These are phyloP conservation scores for Trematocara macrostoma DNA, from an alignment of 2,113 vertebrate species.

Conservation along the genomic window DNA sequence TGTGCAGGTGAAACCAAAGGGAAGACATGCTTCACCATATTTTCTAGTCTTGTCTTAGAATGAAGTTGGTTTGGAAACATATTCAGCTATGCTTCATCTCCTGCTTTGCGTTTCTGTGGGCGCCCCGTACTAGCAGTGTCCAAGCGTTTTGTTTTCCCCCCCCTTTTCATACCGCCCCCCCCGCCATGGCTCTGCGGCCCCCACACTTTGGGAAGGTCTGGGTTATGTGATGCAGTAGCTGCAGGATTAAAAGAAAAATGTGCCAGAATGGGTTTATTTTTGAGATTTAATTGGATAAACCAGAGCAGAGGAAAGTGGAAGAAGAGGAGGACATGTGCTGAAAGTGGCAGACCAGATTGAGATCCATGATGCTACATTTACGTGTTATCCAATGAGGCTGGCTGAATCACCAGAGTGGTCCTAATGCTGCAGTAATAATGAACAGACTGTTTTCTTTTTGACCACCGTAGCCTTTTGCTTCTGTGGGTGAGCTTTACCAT, in stretches of 20 bases:
- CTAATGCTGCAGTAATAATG: neutral
- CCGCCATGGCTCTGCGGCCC: fast-evolving
- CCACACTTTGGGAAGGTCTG: neutral
- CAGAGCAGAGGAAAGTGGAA: neutral
- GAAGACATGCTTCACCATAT: too few relatives aligned
- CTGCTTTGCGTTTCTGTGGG: too few relatives aligned
- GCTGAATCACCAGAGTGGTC: slow-evolving; percentile 24
- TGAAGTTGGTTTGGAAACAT: too few relatives aligned
- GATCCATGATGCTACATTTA: neutral
- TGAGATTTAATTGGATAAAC: neutral
- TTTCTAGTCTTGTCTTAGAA: too few relatives aligned
- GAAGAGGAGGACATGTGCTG: neutral
- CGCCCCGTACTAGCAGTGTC: neutral
- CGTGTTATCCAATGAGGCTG: neutral
- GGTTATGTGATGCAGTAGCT: neutral
- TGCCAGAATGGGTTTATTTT: neutral
- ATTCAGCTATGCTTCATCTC: too few relatives aligned
- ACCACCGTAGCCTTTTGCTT: neutral
- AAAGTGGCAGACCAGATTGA: slow-evolving; percentile 10
- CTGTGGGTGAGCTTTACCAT: neutral
- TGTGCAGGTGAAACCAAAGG: too few relatives aligned
- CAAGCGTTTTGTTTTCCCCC: neutral
- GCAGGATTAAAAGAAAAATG: neutral
- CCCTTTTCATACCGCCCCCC: neutral
- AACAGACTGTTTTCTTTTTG: neutral